Percentiles rank a stretch among this genome's conserved stretches.
phyloP scores from a whole-genome alignment of 2,888 invertebrate species.

The Monochamus alternatus region DNA sequence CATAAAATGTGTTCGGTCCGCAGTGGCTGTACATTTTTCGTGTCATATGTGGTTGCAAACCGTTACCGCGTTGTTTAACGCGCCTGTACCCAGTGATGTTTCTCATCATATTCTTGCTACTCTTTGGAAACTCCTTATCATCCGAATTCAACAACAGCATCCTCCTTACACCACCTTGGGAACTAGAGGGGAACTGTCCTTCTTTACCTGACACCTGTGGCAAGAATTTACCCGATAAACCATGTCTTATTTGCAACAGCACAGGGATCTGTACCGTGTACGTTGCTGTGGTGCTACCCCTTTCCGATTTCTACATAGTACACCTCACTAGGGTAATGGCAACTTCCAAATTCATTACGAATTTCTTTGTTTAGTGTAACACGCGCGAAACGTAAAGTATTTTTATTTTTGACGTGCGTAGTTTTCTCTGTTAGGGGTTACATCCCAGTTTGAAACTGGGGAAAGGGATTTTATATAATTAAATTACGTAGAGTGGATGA shows the following conservation, averaged over 20 bases:
- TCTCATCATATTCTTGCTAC: slow-evolving; percentile 48
- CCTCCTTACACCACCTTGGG: slow-evolving; percentile 53
- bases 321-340: slow-evolving; percentile 69
- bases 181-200: slow-evolving; percentile 46
- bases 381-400: too few relatives aligned
- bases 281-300: slow-evolving; percentile 79
- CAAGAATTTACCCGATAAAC: slow-evolving; percentile 22
- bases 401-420: neutral
- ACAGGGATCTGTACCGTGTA: slow-evolving; percentile 76
- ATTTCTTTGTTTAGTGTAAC: too few relatives aligned
- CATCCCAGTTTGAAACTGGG: neutral
- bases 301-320: slow-evolving; percentile 73
- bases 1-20: slow-evolving; percentile 60
- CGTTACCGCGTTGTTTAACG: slow-evolving; percentile 28
- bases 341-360: neutral
- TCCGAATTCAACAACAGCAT: slow-evolving; percentile 54
- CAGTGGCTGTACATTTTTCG: slow-evolving; percentile 49
- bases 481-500: slow-evolving; percentile 22
- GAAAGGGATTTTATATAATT: slow-evolving; percentile 12
- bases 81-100: slow-evolving; percentile 51
- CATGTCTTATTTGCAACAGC: slow-evolving; percentile 61
- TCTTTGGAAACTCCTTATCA: slow-evolving; percentile 45
- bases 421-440: neutral
- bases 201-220: slow-evolving; percentile 37
- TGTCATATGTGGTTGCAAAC: slow-evolving; percentile 49